A percentile compares a stretch with the other conserved stretches of the same genome.
Evolutionary conservation across 2,888 invertebrate genomes (phyloP).

Genomic region (Athalia rosae): DNA sequence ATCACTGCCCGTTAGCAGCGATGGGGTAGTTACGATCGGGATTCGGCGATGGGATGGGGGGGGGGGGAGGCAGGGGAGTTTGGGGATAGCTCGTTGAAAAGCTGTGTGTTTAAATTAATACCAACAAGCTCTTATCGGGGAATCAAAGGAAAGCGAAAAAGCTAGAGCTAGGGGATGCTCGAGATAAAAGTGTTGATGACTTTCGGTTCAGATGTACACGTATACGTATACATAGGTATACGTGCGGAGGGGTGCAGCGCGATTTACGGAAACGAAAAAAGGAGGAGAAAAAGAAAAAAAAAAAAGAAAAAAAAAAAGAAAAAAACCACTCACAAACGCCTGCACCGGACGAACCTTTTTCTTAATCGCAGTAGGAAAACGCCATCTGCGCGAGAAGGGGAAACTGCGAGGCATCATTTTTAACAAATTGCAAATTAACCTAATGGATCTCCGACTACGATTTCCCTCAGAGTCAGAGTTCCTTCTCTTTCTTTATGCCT

Average conservation of each 20-base stretch:
- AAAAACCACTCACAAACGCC: neutral
- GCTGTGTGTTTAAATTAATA: constrained; percentile 49
- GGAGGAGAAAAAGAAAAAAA: too few relatives aligned
- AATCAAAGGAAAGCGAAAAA: constrained; percentile 24
- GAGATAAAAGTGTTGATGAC: constrained; percentile 43
- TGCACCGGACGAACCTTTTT: constrained; percentile 5
- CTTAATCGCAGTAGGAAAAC: neutral
- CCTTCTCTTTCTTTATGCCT: too few relatives aligned
- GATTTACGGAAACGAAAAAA: too few relatives aligned
- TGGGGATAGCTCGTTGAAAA: constrained; percentile 24
- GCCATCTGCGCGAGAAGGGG: constrained; percentile 22
- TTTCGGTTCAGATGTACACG: constrained; percentile 35
- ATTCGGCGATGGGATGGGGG: neutral
- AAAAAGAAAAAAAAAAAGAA: too few relatives aligned
- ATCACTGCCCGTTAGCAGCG: constrained; percentile 62
- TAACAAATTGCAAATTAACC: constrained; percentile 37
- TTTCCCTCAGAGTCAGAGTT: constrained; percentile 44
- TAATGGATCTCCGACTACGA: constrained; percentile 30
- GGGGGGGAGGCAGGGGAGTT: constrained; percentile 3
- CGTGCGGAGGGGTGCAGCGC: too few relatives aligned
- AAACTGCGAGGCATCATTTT: neutral
- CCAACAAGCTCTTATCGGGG: constrained; percentile 40
- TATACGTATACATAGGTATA: neutral
- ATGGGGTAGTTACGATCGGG: neutral
- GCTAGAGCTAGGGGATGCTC: constrained; percentile 5